These are phyloP conservation scores for Dasypus novemcinctus DNA, from an alignment of 2,113 vertebrate genomes.

Conservation along the genomic window DNA sequence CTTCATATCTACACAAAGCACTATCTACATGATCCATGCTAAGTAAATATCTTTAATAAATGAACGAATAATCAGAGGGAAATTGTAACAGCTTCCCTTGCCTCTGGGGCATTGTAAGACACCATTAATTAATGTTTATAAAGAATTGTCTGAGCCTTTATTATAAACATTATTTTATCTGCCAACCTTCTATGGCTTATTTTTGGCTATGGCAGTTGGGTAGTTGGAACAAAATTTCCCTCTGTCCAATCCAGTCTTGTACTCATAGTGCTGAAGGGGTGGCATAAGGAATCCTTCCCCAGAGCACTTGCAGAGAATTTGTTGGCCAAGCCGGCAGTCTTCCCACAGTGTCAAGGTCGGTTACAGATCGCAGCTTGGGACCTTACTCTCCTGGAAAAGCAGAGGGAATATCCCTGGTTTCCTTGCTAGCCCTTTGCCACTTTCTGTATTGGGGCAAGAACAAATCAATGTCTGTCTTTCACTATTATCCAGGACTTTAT, in stretches of 20 bases:
- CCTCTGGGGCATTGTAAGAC: conserved; percentile 29
- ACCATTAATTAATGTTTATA: conserved; percentile 38
- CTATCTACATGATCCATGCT: neutral
- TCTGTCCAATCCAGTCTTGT: conserved; percentile 45
- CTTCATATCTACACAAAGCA: neutral
- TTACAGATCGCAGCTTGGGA: neutral
- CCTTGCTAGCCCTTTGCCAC: neutral
- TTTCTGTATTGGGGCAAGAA: conserved; percentile 9
- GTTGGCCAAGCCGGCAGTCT: neutral
- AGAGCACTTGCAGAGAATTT: neutral
- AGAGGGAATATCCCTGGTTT: neutral
- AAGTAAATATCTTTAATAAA: conserved; percentile 40
- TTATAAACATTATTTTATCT: conserved; percentile 75
- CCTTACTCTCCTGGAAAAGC: neutral
- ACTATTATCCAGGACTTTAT: conserved; percentile 39
- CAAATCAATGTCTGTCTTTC: conserved; percentile 29
- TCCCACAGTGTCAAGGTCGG: neutral
- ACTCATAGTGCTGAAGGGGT: neutral
- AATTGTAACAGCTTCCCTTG: neutral
- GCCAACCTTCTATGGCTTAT: conserved; percentile 42
- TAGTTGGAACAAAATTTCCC: conserved; percentile 49
- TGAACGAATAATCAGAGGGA: conserved; percentile 44
- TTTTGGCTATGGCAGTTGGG: neutral
- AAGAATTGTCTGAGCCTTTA: conserved; percentile 18
- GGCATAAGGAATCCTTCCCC: neutral